Base-by-base conservation (phyloP, 2,888 invertebrate genomes). In the Aleiodes alternator region DNA sequence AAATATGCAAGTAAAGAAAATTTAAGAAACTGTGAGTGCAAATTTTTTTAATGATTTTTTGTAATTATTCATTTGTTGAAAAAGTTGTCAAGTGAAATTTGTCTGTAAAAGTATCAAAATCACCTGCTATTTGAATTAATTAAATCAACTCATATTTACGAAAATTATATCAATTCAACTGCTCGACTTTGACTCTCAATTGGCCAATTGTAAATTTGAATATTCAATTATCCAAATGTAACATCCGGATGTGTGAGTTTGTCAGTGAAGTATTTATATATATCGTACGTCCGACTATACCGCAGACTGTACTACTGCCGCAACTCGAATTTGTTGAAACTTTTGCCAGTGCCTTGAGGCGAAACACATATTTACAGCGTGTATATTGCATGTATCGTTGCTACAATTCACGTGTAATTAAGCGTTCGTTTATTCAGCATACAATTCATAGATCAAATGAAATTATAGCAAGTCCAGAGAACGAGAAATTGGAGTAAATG, bases 241-340 rank as follows among this genome's bases (percentile, higher is more conserved):
- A 8, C 14, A 43, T 43, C 48, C 48, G 48, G 16, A 43, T 48
- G 64, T 64, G 64, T 12, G 38, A 64, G 48, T 64, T 64, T 12
- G 43, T 64, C 64, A 48, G 38, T 64, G 48, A 64, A 12, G 64
- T 16, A 43, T 64, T 64, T 64, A 64, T 29, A 23, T 14, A 23
- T 43, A 16, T 3, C 51, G 11, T 9, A 23, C 3, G 68, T 68
- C 51, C 50, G 68, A 68, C 51, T 50, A 51, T 23, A 68, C 68
- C 51, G 50, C 31, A 48, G 51, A 31, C 68, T 51, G 14, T 51
- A n/a, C 51, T 31, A 68, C 68, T 68, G 68, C 31, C 31, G 50
- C 51, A 31, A 31, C 51, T 68, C 51, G 50, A 68, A 68, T 68
- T 29, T 53, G 64, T 64, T 64, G n/a, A 64, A 64, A 64, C 64